These are phyloP conservation scores for Steinernema feltiae DNA, from an alignment of 1,140 invertebrate species.

Conservation along the genomic window DNA sequence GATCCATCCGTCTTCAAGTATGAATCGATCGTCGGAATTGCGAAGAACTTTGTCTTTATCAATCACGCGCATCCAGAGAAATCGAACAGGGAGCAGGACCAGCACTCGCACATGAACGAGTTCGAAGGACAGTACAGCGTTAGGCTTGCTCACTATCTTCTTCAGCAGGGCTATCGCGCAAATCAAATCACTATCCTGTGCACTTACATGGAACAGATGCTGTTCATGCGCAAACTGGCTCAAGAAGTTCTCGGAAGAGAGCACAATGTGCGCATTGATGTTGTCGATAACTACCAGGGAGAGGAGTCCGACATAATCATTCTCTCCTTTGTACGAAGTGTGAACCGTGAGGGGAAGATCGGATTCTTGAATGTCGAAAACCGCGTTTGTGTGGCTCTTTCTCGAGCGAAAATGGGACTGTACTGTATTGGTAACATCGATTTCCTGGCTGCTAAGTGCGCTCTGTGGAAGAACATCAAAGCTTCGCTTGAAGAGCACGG, in stretches of 20 bases:
- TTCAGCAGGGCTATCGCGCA: constrained; percentile 58
- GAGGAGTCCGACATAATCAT: constrained; percentile 78
- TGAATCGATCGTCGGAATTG: too few species aligned
- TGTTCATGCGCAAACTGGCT: constrained; percentile 42
- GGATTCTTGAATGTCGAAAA: constrained; percentile 71
- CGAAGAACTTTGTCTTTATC: too few species aligned
- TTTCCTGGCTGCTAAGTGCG: too few species aligned
- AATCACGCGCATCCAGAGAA: too few species aligned
- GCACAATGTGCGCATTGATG: constrained; percentile 62
- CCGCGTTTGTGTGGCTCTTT: too few species aligned
- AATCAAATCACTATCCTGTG: constrained; percentile 59
- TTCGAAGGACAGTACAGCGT: constrained; percentile 58
- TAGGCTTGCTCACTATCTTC: constrained; percentile 55
- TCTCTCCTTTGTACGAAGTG: constrained; percentile 73
- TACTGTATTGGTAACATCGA: too few species aligned
- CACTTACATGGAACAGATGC: too few species aligned
- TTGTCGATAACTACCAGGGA: constrained; percentile 77
- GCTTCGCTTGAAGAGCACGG: constrained; percentile 54
- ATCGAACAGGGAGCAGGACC: constrained; percentile 51
- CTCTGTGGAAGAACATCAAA: constrained; percentile 60
- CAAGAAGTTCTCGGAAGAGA: constrained; percentile 26
- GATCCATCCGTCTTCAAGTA: too few species aligned
- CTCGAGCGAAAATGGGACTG: too few species aligned
- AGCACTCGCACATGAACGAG: constrained; percentile 54
- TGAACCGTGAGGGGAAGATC: constrained; percentile 66